These are phyloP conservation scores for Vimba vimba DNA, from an alignment of 2,113 vertebrate species.

Conservation along the genomic window DNA sequence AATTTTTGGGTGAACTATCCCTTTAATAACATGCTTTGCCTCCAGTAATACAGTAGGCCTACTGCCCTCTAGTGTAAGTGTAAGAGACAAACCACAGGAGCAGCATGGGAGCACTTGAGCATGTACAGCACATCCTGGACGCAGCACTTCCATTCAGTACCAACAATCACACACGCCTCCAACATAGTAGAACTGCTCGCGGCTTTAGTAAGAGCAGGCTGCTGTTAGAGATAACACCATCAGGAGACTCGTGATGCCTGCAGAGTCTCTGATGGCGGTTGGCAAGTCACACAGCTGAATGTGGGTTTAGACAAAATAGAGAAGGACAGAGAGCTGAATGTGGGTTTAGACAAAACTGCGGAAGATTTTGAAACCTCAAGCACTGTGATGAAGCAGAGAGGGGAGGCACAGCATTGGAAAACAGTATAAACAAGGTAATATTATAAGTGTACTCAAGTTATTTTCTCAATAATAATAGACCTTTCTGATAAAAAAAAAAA, in stretches of 20 bases:
- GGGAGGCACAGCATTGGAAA: not conserved
- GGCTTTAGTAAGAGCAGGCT: conserved; percentile 29
- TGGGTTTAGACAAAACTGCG: conserved; percentile 21
- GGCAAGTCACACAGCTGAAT: conserved; percentile 4
- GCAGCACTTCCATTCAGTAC: not conserved
- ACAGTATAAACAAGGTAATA: not conserved
- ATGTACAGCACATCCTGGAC: not conserved
- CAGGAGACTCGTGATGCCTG: not conserved
- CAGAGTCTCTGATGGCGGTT: conserved; percentile 8
- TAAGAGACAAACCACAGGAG: not conserved
- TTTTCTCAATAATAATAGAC: not conserved
- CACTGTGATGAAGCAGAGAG: not conserved
- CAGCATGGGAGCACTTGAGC: not conserved
- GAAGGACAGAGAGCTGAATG: conserved; percentile 8
- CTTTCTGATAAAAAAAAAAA: not conserved
- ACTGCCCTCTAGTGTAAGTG: conserved; percentile 53
- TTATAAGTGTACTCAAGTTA: not conserved
- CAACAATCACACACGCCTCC: conserved; percentile 10
- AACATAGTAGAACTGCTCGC: conserved; percentile 6
- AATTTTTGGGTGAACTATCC: no score
- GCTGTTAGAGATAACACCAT: conserved; percentile 44
- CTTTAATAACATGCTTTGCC: not conserved
- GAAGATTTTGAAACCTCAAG: conserved; percentile 26
- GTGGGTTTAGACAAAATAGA: conserved; percentile 3
- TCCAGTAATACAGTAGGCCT: conserved; percentile 17